Base-by-base conservation (phyloP, 2,797 vertebrate species). In the Nannoperca australis region DNA sequence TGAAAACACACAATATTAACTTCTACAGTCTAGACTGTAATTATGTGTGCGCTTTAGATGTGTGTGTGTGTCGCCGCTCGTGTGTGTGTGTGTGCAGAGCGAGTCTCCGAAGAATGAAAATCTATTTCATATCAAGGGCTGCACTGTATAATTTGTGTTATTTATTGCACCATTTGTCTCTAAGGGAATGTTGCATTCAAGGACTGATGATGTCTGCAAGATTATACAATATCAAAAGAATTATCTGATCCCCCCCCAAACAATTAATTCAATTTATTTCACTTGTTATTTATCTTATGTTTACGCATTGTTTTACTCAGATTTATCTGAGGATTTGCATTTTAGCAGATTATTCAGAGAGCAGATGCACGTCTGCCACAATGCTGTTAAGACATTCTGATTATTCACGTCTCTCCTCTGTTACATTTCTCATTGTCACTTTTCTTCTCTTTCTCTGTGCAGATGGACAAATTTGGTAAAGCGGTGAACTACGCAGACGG, bases 401-500 rank as follows among this genome's bases (percentile, higher is more conserved):
- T 67, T 61, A 11, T 78, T 82, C 60, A 8, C 47, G 58, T 24
- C 20, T 15, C 17, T 36, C 17, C 62, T 63, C n/a, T 47, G 27
- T 65, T 66, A 15, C 42, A 49, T 70, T 49, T 64, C 27, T 40
- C 58, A 32, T 17, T 59, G 22, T 55, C 6, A 12, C 55, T 2
- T 40, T 62, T 58, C 58, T 4, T 24, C 15, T 67, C 42, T 38
- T 12, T 32, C 3, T 13, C 24, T 65, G 34, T 14, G n/a, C n/a
- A 99, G 98, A 95, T 97, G 90, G 98, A 99, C 87, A 99, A 99
- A 92, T 99, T 98, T 42, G 97, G 97, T 74, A 99, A 99, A 95
- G 98, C 98, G 1, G 96, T 99, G 92, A 99, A 99, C 95, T 99
- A 99, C 83, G 96, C 98, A 13, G 98, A 99, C 17, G 98, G 97